Evolutionary conservation across 2,113 vertebrate genomes (phyloP), one percentile per base, ranked within the genome.

Genomic region (Dendrocopos noguchii): DNA sequence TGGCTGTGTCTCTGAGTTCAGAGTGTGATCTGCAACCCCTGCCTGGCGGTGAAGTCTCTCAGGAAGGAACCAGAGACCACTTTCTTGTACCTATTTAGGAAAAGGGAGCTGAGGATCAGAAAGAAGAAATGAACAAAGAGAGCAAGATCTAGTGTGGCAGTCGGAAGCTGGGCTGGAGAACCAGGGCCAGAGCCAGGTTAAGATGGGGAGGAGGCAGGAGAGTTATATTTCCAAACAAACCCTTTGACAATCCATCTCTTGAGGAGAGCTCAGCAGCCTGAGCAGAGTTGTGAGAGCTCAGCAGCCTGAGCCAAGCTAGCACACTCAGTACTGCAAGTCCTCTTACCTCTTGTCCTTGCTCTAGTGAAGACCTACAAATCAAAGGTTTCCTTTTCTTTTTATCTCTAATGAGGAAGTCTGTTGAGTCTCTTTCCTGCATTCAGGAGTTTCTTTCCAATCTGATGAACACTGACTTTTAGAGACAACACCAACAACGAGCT

Each of bases 401-500:
- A 61, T 87, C 76, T 92, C 78, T 91, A 84, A 80, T 66, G 29
- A 88, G 59, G 53, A 87, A 71, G 39, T 80, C 77, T 84, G 44
- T 66, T 74, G 80, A 89, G 55, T 80, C n/a, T 88, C 65, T 92
- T 79, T 79, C 56, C 72, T 60, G 85, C 78, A 90, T 87, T 89
- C 87, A 72, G 57, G 79, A 94, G 86, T 93, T 95, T 47, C 84
- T 94, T 95, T 94, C 87, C 82, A 44, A 90, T 86, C 42, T 90
- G 73, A 87, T 92, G 87, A 96, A 87, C 76, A 61, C 68, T 83
- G 88, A 80, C 76, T 97, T 95, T 79, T 56, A 80, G 65, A 93
- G 87, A 95, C 7, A 5, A 89, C 79, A 92, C 92, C 89, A 95
- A 12, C 90, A 80, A 93, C 9, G 44, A 94, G 70, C 90, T 91